Conservation (phyloP, 2,113 vertebrate genomes). For the Albula goreensis region DNA sequence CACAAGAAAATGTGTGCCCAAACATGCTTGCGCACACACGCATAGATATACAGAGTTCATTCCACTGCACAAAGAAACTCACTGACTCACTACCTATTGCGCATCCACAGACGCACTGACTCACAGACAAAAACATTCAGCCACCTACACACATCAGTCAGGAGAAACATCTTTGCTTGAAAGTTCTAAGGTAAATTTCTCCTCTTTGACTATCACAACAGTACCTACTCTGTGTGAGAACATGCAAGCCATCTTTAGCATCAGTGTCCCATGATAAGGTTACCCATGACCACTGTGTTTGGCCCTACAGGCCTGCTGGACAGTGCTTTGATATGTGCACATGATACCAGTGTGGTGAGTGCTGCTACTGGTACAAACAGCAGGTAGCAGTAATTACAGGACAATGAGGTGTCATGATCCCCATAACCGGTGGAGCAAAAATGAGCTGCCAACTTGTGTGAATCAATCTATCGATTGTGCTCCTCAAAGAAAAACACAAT, state of each 20-base stretch:
- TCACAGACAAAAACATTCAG: slow-evolving; percentile 10
- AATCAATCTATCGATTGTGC: no score
- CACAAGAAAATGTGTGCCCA: background rate
- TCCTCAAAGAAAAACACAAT: no score
- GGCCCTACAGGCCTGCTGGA: background rate
- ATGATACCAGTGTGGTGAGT: background rate
- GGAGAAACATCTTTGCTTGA: background rate
- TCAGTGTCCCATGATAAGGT: no score
- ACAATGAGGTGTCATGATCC: no score
- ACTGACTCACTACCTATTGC: slow-evolving; percentile 25
- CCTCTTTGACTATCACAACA: background rate
- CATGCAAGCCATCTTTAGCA: background rate
- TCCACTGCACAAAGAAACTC: slow-evolving; percentile 4
- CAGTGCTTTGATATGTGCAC: background rate
- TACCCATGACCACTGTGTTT: background rate
- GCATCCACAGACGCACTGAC: slow-evolving; percentile 3
- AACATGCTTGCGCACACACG: slow-evolving; percentile 8
- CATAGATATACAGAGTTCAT: background rate
- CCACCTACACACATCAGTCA: slow-evolving; percentile 20
- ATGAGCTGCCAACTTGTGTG: no score
- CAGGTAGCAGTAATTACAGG: no score
- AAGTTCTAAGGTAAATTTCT: slow-evolving; percentile 16
- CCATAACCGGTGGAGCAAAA: no score
- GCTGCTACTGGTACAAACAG: no score
- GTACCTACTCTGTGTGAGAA: background rate